Evolutionary conservation across 2,113 vertebrate species (phyloP).

Genomic region (Psephotus haematonotus): DNA sequence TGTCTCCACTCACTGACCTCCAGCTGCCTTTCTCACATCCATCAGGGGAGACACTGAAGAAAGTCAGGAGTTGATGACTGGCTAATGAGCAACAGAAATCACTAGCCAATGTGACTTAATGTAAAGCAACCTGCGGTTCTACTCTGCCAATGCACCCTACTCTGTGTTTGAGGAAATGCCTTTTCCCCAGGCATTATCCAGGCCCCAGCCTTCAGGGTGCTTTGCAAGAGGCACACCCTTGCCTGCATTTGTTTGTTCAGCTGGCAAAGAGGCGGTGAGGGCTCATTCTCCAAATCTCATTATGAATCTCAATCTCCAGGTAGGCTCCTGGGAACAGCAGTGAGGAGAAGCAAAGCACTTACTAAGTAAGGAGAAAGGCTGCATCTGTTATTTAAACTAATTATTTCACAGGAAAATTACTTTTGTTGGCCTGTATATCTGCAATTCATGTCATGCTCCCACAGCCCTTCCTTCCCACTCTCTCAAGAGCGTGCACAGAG

Average conservation of each 20-base stretch:
- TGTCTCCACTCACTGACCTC: fast-evolving
- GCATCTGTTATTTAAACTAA: constrained; percentile 43
- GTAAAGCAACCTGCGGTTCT: neutral
- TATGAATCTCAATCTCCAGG: fast-evolving
- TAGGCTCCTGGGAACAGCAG: neutral
- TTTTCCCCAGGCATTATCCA: neutral
- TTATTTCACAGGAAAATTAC: constrained; percentile 32
- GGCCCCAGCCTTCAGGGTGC: neutral
- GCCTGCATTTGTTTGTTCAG: neutral
- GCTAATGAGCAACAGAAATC: neutral
- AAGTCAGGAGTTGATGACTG: neutral
- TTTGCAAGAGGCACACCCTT: neutral
- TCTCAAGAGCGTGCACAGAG: fast-evolving
- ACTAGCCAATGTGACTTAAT: neutral
- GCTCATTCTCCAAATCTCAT: neutral
- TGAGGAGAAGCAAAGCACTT: neutral
- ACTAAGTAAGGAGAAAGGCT: constrained; percentile 4
- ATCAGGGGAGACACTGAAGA: fast-evolving
- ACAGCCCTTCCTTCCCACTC: neutral
- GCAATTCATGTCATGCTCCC: neutral
- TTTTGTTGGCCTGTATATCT: neutral
- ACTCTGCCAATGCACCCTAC: neutral
- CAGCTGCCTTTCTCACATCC: neutral
- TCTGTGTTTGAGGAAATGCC: neutral
- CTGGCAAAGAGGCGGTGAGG: neutral